phyloP scores from a whole-genome alignment of 2,888 invertebrate genomes.

The Marasmarcha lunaedactyla region DNA sequence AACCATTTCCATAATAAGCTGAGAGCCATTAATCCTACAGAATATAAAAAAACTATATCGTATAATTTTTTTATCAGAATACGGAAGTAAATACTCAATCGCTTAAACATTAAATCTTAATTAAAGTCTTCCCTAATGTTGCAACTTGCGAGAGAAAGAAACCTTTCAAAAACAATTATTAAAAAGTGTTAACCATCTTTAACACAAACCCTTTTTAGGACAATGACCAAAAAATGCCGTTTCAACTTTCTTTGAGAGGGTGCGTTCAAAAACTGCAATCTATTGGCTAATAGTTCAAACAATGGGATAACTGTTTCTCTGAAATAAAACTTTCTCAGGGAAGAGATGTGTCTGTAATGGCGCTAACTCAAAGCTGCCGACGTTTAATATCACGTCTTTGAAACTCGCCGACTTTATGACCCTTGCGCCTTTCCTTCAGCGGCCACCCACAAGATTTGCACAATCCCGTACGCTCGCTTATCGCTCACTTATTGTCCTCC shows the following conservation, averaged over 20 bases:
- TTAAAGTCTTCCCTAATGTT: no score
- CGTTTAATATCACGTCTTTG: slow-evolving; percentile 44
- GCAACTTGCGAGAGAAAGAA: no score
- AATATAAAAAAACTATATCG: no score
- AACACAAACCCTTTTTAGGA: slow-evolving; percentile 8
- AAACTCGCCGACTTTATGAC: slow-evolving; percentile 46
- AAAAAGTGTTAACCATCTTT: no score
- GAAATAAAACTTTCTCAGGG: slow-evolving; percentile 51
- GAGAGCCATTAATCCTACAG: no score
- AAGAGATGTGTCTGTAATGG: slow-evolving; percentile 28
- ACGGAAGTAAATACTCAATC: no score
- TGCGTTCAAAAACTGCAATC: slow-evolving; percentile 4
- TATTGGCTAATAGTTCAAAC: slow-evolving; percentile 18
- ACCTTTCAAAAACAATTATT: no score
- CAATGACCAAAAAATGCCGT: not conserved
- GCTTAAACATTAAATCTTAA: no score
- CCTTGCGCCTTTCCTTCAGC: slow-evolving; percentile 34
- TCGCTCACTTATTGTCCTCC: slow-evolving; percentile 21
- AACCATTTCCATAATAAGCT: no score
- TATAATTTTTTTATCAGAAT: no score
- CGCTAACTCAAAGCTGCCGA: slow-evolving; percentile 45
- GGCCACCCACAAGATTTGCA: slow-evolving; percentile 44
- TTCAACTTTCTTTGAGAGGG: not conserved
- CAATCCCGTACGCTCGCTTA: slow-evolving; percentile 34
- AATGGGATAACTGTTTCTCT: slow-evolving; percentile 39